These are phyloP conservation scores for Trachemys scripta DNA, from an alignment of 2,113 vertebrate species.

Conservation along the genomic window DNA sequence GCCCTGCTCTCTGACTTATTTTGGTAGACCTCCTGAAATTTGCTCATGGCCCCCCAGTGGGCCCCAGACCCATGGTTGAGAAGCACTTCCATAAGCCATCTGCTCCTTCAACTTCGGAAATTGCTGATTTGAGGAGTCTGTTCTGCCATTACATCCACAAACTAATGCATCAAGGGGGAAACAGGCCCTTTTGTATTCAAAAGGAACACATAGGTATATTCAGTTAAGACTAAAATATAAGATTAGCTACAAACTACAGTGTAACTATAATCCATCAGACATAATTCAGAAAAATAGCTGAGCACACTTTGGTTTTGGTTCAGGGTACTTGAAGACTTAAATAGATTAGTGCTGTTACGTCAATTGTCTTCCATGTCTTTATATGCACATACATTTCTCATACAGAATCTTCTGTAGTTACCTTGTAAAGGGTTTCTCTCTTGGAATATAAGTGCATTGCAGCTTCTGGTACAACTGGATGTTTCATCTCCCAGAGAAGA, in stretches of 20 bases:
- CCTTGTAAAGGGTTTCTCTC: constrained; percentile 78
- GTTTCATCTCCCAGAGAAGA: constrained; percentile 80
- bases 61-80: too few species aligned
- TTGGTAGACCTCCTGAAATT: too few species aligned
- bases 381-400: constrained; percentile 46
- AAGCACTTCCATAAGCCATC: too few species aligned
- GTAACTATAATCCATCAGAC: constrained; percentile 13
- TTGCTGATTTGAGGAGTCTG: neutral
- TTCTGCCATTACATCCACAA: constrained; percentile 28
- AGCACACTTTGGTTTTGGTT: constrained; percentile 34
- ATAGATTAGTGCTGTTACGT: constrained; percentile 46
- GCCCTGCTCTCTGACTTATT: too few species aligned
- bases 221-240: neutral
- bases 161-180: neutral
- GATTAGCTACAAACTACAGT: constrained; percentile 2
- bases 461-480: constrained; percentile 75
- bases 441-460: constrained; percentile 79
- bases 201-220: neutral
- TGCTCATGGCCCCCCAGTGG: too few species aligned
- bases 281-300: constrained; percentile 47
- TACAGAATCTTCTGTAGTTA: constrained; percentile 68
- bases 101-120: neutral
- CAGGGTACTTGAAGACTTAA: constrained; percentile 23
- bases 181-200: neutral
- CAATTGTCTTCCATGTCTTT: constrained; percentile 40